Conservation (phyloP, 2,888 invertebrate genomes). For the Parnassius smintheus region DNA sequence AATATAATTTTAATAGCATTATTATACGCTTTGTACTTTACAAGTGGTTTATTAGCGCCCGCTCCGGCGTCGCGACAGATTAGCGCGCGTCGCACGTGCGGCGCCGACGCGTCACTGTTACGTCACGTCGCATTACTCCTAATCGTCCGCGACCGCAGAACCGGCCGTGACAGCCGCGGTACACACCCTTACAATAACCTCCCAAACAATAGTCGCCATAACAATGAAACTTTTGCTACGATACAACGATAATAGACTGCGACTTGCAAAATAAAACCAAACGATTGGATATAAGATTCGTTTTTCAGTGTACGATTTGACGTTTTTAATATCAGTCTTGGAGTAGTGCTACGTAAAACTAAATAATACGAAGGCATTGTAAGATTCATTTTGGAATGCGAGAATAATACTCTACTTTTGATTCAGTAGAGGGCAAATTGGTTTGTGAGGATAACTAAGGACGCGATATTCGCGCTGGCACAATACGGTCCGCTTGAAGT, state of each 20-base stretch:
- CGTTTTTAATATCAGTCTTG: neutral
- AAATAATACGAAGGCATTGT: neutral
- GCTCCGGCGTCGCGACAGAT: conserved; percentile 15
- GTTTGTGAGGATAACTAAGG: neutral
- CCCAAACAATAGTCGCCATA: conserved; percentile 3
- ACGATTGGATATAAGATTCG: neutral
- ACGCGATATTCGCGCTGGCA: conserved; percentile 13
- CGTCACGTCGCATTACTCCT: conserved; percentile 67
- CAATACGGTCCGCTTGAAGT: conserved; percentile 28
- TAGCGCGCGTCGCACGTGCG: conserved; percentile 40
- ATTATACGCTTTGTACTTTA: conserved; percentile 22
- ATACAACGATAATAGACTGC: neutral
- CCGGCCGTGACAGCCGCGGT: conserved; percentile 18
- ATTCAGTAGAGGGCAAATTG: conserved; percentile 5
- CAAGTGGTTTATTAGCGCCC: conserved; percentile 23
- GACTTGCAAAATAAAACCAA: neutral
- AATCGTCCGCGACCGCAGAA: conserved; percentile 58
- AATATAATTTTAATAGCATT: conserved; percentile 22
- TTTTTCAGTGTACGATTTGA: neutral
- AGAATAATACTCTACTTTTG: neutral
- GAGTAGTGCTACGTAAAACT: neutral
- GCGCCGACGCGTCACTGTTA: conserved; percentile 49
- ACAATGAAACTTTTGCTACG: neutral
- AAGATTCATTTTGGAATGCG: neutral
- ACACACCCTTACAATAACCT: neutral